Evolutionary conservation across 2,113 vertebrate genomes (phyloP).

Genomic region (Callopanchax toddi): DNA sequence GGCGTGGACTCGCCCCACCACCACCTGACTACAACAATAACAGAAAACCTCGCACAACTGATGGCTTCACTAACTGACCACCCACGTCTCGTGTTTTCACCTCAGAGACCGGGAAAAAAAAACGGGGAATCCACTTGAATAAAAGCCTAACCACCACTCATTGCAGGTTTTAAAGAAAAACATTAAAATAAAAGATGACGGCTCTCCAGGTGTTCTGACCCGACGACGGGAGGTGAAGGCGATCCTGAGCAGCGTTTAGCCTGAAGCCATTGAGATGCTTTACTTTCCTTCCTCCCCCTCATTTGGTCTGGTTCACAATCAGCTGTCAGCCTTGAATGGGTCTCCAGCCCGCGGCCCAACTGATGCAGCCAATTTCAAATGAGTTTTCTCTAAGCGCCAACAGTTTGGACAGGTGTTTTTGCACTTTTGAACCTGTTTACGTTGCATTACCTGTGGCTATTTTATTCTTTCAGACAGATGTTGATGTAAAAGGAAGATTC

Average conservation of each 20-base stretch:
- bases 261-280: slow-evolving; percentile 33
- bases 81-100: slow-evolving; percentile 29
- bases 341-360: no score
- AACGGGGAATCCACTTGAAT: slow-evolving; percentile 2
- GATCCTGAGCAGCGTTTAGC: slow-evolving; percentile 24
- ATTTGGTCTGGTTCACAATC: slow-evolving; percentile 18
- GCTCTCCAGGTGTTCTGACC: background rate
- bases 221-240: slow-evolving; percentile 3
- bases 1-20: slow-evolving; percentile 12
- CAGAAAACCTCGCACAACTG: slow-evolving; percentile 40
- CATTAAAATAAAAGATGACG: background rate
- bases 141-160: background rate
- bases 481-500: no score
- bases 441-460: no score
- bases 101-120: background rate
- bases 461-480: no score
- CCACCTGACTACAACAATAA: slow-evolving; percentile 56
- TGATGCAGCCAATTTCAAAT: no score
- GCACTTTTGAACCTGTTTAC: no score
- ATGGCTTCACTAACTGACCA: slow-evolving; percentile 68
- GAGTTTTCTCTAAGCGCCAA: no score
- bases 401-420: no score
- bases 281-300: slow-evolving; percentile 15
- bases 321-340: slow-evolving; percentile 41
- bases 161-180: background rate